A percentile compares a stretch with the other conserved stretches of the same genome.
Conservation (phyloP, 2,113 vertebrate genomes). For the Malurus alboscapulatus region DNA sequence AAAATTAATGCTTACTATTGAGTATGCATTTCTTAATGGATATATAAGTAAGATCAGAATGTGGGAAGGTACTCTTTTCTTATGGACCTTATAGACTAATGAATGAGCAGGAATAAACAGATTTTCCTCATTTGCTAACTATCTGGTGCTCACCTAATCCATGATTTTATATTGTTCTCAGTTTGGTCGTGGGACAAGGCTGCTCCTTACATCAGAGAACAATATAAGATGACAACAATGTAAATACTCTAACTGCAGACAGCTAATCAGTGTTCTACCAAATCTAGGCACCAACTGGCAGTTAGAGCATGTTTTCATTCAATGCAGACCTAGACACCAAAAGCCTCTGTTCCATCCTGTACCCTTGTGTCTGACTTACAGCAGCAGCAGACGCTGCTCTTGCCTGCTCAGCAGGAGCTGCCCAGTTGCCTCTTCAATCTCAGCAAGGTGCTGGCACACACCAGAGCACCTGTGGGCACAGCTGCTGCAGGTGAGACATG, state of each 20-base stretch:
- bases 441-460: neutral
- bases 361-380: neutral
- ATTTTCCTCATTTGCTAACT: neutral
- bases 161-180: neutral
- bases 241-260: neutral
- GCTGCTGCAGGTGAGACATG: neutral
- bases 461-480: rapidly evolving
- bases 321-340: neutral
- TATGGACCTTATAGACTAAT: neutral
- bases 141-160: neutral
- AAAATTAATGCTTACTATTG: neutral
- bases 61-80: neutral
- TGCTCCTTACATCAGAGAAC: neutral
- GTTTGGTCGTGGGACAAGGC: neutral
- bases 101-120: neutral
- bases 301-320: neutral
- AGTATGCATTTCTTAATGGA: neutral
- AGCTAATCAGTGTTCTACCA: neutral
- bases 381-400: neutral
- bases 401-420: neutral
- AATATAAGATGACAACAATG: neutral
- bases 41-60: neutral
- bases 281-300: neutral
- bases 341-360: neutral
- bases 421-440: neutral